These are phyloP conservation scores for Hirudinaria manillensis DNA, from an alignment of 2,888 invertebrate species.

Conservation along the genomic window DNA sequence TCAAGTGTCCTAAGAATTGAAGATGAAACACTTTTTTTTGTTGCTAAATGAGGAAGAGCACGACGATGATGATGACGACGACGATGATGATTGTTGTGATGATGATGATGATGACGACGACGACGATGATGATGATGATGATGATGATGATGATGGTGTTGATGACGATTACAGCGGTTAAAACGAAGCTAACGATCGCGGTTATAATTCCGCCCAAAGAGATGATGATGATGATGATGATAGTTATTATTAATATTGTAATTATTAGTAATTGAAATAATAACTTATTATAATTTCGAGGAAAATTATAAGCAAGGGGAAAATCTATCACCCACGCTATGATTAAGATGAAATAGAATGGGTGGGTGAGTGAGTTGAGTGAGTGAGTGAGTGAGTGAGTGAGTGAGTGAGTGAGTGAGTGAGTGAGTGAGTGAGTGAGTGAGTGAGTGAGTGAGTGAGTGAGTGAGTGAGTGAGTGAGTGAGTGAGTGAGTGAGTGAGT, in stretches of 20 bases:
- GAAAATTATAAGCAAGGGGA: too few species aligned
- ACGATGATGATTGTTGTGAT: not conserved
- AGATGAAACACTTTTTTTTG: too few species aligned
- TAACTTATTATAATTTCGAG: too few species aligned
- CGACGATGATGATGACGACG: too few species aligned
- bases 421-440: not conserved
- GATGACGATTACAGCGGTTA: not conserved
- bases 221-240: not conserved
- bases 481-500: slow-evolving; percentile 22
- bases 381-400: not conserved
- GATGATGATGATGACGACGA: not conserved
- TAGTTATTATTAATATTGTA: not conserved
- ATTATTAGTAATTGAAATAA: not conserved
- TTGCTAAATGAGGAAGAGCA: too few species aligned
- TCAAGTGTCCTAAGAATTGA: too few species aligned
- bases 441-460: not conserved
- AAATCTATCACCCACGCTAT: too few species aligned
- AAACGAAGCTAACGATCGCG: not conserved
- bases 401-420: not conserved
- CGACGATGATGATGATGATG: not conserved
- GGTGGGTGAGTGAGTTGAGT: too few species aligned
- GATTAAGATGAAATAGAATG: not conserved
- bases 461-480: slow-evolving; percentile 19
- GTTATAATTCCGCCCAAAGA: not conserved
- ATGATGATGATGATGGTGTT: not conserved